Evolutionary conservation across 1,140 invertebrate genomes (phyloP), one percentile per base, ranked within the genome.

Genomic region (Trypoxylus dichotomus): DNA sequence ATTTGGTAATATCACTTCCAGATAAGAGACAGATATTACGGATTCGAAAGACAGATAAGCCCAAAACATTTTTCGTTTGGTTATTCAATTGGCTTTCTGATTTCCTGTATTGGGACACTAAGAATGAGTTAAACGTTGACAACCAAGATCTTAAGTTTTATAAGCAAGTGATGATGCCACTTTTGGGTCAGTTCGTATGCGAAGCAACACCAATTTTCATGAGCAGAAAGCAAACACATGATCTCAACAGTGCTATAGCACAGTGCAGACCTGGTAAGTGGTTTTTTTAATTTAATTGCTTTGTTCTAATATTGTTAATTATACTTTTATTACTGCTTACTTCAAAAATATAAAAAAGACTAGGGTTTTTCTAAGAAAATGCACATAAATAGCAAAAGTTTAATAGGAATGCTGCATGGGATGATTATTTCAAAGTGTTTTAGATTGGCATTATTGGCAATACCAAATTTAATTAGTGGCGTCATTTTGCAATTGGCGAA

Each of bases 131-230:
- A 10, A 76, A 79, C 29, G 80, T 82, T 21, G 84, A 85, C 75
- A 58, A 78, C 15, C 78, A 81, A 63, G 83, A 84, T 78, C 76
- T 85, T 25, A 80, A 79, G 21, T 85, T 85, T 77, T 83, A 85
- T 78, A 81, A 78, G 29, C 79, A 79, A 24, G 74, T 85, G n/a
- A 83, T 85, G 79, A 80, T 83, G 43, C 82, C 82, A 11, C 68
- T 85, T 25, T 60, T 84, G 19, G 84, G 84, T 43, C 37, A 63
- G 11, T 82, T 77, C 71, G 79, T 76, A 13, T 79, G 76, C 47
- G 76, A 77, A 43, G 79, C 76, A 47, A 75, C 74, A 6, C 74
- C 43, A 37, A 29, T 75, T 27, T 47, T 75, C 27, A 54, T 75
- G 41, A 25, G 15, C 21, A 75, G 27, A n/a, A 75, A 24, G 27